Evolutionary conservation across 1,140 invertebrate species (phyloP).

Genomic region (Cylas formicarius): DNA sequence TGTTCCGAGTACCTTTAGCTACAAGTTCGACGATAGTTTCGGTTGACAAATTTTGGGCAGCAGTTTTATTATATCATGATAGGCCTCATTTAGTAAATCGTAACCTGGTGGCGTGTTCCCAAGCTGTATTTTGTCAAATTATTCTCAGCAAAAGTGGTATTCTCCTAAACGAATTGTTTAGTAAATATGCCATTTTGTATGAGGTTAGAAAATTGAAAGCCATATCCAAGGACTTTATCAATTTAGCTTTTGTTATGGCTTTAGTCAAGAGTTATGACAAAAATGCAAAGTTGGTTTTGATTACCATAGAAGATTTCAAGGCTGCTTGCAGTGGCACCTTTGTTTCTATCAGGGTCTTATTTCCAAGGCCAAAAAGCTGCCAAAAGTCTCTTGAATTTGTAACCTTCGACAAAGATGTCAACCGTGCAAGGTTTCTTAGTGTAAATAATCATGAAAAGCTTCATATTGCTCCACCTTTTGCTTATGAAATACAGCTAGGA

Average conservation of each 20-base stretch:
- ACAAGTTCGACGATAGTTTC: slow-evolving; percentile 29
- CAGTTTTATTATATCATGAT: slow-evolving; percentile 33
- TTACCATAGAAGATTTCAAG: slow-evolving; percentile 19
- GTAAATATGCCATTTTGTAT: slow-evolving; percentile 28
- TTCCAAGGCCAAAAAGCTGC: slow-evolving; percentile 24
- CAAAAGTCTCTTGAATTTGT: slow-evolving; percentile 36
- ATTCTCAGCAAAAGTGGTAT: slow-evolving; percentile 17
- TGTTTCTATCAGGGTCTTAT: slow-evolving; percentile 35
- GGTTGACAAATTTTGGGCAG: slow-evolving; percentile 32
- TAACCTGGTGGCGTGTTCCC: slow-evolving; percentile 29
- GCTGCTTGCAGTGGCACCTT: slow-evolving; percentile 22
- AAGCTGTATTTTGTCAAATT: slow-evolving; percentile 29
- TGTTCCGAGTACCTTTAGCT: slow-evolving; percentile 35
- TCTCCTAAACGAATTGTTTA: slow-evolving; percentile 28
- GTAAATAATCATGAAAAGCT: slow-evolving; percentile 22
- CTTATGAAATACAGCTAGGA: slow-evolving; percentile 33
- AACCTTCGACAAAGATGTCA: slow-evolving; percentile 33
- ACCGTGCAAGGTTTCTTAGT: slow-evolving; percentile 29
- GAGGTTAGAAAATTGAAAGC: slow-evolving; percentile 31
- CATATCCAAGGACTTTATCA: slow-evolving; percentile 26
- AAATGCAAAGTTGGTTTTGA: slow-evolving; percentile 22
- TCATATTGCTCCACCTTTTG: slow-evolving; percentile 31
- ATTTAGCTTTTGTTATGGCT: slow-evolving; percentile 26
- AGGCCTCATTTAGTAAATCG: slow-evolving; percentile 37
- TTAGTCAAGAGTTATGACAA: slow-evolving; percentile 35